phyloP scores from a whole-genome alignment of 2,113 vertebrate genomes.

The Gasterosteus nipponicus region DNA sequence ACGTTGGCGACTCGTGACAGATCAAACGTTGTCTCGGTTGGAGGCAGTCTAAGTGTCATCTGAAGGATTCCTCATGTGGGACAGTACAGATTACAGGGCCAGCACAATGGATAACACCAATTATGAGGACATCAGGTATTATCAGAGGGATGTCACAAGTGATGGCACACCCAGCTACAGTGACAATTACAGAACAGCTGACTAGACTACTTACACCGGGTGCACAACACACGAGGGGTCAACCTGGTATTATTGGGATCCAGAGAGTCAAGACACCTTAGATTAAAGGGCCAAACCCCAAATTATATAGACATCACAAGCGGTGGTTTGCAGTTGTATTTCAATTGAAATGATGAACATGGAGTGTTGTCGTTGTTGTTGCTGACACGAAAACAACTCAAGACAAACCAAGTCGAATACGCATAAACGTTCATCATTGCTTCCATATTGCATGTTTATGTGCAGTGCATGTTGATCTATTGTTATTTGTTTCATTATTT shows the following conservation, averaged over 20 bases:
- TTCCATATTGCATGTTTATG: neutral
- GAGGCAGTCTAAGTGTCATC: conserved; percentile 42
- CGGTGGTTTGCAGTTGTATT: conserved; percentile 38
- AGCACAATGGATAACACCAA: conserved; percentile 56
- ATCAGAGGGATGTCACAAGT: conserved; percentile 49
- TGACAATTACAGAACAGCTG: conserved; percentile 48
- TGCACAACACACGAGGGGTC: conserved; percentile 11
- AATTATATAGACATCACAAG: conserved; percentile 36
- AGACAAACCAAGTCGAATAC: neutral
- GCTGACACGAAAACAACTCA: conserved; percentile 3
- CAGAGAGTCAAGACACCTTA: conserved; percentile 41
- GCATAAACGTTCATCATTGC: neutral
- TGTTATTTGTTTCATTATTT: conserved; percentile 1
- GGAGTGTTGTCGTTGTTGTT: neutral
- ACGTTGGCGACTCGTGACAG: conserved; percentile 10
- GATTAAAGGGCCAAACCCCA: conserved; percentile 41
- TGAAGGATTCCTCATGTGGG: conserved; percentile 20
- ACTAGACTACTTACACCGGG: conserved; percentile 39
- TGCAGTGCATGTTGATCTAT: neutral
- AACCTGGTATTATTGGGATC: conserved; percentile 54
- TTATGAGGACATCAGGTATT: conserved; percentile 54
- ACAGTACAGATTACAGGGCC: conserved; percentile 56
- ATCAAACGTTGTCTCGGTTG: conserved; percentile 53
- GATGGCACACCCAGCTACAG: conserved; percentile 44
- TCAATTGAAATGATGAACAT: conserved; percentile 15